A percentile compares a stretch with the other conserved stretches of the same genome.
Conservation (phyloP, 1,140 invertebrate genomes). For the Planococcus citri region DNA sequence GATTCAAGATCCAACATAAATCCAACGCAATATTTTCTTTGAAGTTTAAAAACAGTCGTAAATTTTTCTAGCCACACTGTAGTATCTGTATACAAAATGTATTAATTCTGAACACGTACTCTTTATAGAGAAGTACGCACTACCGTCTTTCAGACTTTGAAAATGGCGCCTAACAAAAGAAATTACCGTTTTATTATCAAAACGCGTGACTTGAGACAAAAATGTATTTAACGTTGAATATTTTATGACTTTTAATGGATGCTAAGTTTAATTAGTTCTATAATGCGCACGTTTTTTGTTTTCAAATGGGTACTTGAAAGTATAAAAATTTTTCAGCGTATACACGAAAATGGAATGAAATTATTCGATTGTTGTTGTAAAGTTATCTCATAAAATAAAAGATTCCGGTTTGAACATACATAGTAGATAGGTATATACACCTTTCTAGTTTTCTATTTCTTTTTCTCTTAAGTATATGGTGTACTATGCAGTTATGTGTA, state of each 20-base stretch:
- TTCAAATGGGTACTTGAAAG: not conserved
- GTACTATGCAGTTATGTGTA: too few relatives aligned
- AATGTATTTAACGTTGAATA: conserved; percentile 20
- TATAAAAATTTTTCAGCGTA: not conserved
- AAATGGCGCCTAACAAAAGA: conserved; percentile 17
- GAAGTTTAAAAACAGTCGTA: too few relatives aligned
- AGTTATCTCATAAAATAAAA: too few relatives aligned
- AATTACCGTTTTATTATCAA: conserved; percentile 20
- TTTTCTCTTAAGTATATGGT: too few relatives aligned
- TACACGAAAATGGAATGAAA: conserved; percentile 3
- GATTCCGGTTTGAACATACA: too few relatives aligned
- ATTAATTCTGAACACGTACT: conserved; percentile 18
- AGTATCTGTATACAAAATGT: conserved; percentile 8
- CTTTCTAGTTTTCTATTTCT: too few relatives aligned
- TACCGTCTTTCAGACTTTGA: conserved; percentile 17
- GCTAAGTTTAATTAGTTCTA: conserved; percentile 15
- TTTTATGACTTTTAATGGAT: conserved; percentile 18
- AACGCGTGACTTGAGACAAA: conserved; percentile 18
- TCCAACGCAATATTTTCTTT: too few relatives aligned
- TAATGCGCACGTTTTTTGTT: conserved; percentile 9
- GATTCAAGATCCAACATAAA: too few relatives aligned
- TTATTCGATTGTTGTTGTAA: not conserved
- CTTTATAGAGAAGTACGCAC: conserved; percentile 8
- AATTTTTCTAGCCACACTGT: conserved; percentile 1
- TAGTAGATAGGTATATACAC: too few relatives aligned